Base-by-base conservation (phyloP, 2,113 vertebrate species). In the Sylvietta virens region DNA sequence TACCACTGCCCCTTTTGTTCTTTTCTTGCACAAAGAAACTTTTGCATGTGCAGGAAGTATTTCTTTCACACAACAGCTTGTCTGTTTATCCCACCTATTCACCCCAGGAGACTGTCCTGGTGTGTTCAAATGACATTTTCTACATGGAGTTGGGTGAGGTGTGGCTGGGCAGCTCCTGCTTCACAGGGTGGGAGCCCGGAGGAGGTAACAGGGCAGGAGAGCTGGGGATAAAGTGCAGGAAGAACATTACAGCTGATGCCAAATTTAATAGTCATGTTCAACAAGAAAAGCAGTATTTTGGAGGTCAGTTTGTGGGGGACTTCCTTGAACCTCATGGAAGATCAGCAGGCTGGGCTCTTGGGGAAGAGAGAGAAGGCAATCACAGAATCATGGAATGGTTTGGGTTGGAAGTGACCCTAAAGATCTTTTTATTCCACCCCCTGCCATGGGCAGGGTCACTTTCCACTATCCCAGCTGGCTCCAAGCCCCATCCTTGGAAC, bases 91-190 rank as follows among this genome's bases (percentile, higher is more conserved):
- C 37, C 26, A 11, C 2, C 7, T 31, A 0, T 23, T 67, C 27
- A 23, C 33, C 11, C 47, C 35, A 3, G 15, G 48, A 73, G 33
- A 1, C 4, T 27, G 15, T 18, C 37, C 19, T 42, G 33, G 2
- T 31, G 13, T 4, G 2, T 15, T 37, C 8, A 42, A 39, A 35
- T 66, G 27, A 13, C 2, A 13, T 48, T 95, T 64, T 45, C 1
- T 7, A 8, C 0, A 0, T 2, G 19, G 60, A 57, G 9, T 1
- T 57, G 26, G 45, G 50, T 0, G 2, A 81, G 65, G 7, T 27
- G 27, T 4, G 27, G 62, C 61, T 73, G 58, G 60, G 74, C 70
- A 94, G 73, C 48, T 72, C 53, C 61, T 33, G 69, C 13, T 74
- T 15, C 6, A 2, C 0, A 0, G n/a, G 40, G 22, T 45, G 35